Base-by-base conservation (phyloP, 2,113 vertebrate genomes). In the Andinoacara biseriatus region DNA sequence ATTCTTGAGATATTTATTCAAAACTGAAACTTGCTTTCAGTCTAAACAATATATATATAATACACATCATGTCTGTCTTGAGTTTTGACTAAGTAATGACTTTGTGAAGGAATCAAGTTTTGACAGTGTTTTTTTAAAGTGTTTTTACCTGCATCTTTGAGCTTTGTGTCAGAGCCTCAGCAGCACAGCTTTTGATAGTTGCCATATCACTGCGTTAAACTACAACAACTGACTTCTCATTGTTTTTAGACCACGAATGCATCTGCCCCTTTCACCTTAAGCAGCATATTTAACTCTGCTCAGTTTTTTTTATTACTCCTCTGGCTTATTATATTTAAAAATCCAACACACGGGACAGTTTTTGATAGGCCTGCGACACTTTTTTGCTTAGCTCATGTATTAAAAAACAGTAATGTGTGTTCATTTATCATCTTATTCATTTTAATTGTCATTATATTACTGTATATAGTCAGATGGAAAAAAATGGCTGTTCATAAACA, bases 61-160 rank as follows among this genome's bases (percentile, higher is more conserved):
- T 67, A 14, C 46, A 22, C 14, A 18, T 3, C 63, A 67, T 24
- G 62, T 65, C 62, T 67, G 22, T 67, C 22, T 46, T 67, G 63
- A 67, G 1, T 67, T 67, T 18, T 67, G 40, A 49, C 22, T 3
- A 49, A 46, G 15, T 26, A 67, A 46, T 67, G 26, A 67, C 63
- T 46, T 67, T 49, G 40, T 46, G 63, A 67, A 67, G n/a, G n/a
- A n/a, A n/a, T n/a, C n/a, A n/a, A n/a, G 40, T 46, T 67, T 67
- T 67, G 63, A 67, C 63, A 67, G n/a, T n/a, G n/a, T n/a, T n/a
- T n/a, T n/a, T n/a, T n/a, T n/a, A n/a, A n/a, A n/a, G n/a, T n/a
- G n/a, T n/a, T 22, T 22, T 49, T 67, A 67, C 46, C 63, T 67
- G 40, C 63, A 46, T 69, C 24, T 15, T 46, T 29, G 24, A 49